Conservation (phyloP, 2,113 vertebrate species). For the Miniopterus natalensis region DNA sequence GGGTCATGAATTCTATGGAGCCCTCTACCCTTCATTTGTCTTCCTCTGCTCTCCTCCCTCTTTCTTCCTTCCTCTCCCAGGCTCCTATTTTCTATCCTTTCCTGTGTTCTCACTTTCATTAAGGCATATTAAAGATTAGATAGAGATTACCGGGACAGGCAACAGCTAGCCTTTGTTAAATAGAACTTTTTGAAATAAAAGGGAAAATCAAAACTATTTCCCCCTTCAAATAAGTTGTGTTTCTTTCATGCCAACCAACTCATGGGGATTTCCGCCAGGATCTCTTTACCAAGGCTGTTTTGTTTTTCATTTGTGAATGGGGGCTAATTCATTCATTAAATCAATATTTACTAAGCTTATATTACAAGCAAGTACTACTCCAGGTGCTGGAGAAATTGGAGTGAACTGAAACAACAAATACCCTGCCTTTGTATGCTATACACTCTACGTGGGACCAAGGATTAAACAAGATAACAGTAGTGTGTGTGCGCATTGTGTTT, state of each 20-base stretch:
- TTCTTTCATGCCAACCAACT: constrained; percentile 61
- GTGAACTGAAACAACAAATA: constrained; percentile 8
- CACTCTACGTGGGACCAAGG: background rate
- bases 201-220: constrained; percentile 67
- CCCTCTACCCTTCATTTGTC: background rate
- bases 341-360: constrained; percentile 47
- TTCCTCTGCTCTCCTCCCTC: background rate
- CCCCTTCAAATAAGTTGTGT: constrained; percentile 49
- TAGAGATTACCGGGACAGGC: background rate
- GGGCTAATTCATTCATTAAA: constrained; percentile 40
- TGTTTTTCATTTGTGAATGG: constrained; percentile 55
- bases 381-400: constrained; percentile 29
- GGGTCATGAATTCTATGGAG: background rate
- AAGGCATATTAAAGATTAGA: background rate
- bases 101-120: background rate
- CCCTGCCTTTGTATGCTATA: background rate
- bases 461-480: background rate
- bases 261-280: constrained; percentile 67
- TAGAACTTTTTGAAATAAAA: constrained; percentile 70
- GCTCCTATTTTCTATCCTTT: background rate
- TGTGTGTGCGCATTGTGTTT: background rate
- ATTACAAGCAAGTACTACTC: background rate
- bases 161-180: constrained; percentile 17
- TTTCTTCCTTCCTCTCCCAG: background rate
- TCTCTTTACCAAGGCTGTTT: constrained; percentile 50